Percentiles rank a stretch among this genome's conserved stretches.
These are phyloP conservation scores for Clinocottus analis DNA, from an alignment of 2,113 vertebrate genomes.

Conservation along the genomic window DNA sequence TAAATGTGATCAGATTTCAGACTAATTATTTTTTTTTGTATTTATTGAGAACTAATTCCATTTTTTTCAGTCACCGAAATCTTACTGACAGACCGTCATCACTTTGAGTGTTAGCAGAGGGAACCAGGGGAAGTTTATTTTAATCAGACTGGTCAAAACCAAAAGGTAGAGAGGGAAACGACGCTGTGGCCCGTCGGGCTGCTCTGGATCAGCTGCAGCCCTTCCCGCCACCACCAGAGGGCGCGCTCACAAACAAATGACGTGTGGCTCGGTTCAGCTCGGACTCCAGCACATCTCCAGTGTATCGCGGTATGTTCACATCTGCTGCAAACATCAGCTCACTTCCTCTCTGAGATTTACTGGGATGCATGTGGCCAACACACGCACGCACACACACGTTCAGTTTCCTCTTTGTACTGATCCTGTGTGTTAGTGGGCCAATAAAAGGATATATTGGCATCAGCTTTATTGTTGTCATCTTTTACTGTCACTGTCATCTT, in stretches of 20 bases:
- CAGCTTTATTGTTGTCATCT: neutral
- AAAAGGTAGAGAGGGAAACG: neutral
- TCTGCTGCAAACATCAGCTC: conserved; percentile 60
- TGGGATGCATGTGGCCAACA: neutral
- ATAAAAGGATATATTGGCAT: neutral
- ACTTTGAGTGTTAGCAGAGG: neutral
- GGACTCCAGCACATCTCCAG: neutral
- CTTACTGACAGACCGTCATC: neutral
- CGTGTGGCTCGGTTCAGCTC: conserved; percentile 1
- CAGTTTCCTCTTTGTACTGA: neutral
- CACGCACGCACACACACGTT: neutral
- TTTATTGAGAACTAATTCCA: neutral
- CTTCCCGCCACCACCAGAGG: neutral
- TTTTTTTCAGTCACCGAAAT: neutral
- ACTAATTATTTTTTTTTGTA: neutral
- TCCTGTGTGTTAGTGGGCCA: neutral
- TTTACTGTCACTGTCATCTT: neutral
- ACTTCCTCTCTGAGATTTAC: conserved; percentile 53
- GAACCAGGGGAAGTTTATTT: too few relatives aligned
- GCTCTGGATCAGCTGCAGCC: neutral
- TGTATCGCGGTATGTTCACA: conserved; percentile 57
- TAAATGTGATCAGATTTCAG: too few relatives aligned
- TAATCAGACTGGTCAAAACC: neutral
- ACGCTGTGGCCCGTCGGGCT: neutral
- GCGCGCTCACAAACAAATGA: neutral